phyloP scores from a whole-genome alignment of 2,113 vertebrate species.

The Calypte anna region DNA sequence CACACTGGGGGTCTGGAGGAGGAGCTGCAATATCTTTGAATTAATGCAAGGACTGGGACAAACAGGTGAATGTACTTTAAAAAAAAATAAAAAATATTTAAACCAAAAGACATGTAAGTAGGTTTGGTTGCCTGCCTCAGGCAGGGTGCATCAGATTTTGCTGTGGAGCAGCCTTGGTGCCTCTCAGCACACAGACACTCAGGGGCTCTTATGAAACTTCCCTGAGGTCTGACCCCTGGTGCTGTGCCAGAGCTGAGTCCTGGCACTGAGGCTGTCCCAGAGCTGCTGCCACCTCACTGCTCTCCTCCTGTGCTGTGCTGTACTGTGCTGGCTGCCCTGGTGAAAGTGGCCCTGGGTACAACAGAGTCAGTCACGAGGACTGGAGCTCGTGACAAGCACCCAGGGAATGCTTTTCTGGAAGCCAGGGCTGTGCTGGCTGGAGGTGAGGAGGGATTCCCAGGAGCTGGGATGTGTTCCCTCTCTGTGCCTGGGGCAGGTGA shows the following conservation, averaged over 20 bases:
- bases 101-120: no score
- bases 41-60: background rate
- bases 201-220: background rate
- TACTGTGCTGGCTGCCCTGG: background rate
- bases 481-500: background rate
- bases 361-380: background rate
- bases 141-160: background rate
- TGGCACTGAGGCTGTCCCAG: background rate
- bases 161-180: background rate
- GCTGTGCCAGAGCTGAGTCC: background rate
- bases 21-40: background rate
- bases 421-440: background rate
- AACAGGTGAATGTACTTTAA: fast-evolving
- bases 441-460: background rate
- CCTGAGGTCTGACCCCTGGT: background rate
- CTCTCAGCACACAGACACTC: background rate
- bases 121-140: background rate
- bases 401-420: background rate
- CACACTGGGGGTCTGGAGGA: background rate
- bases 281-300: background rate
- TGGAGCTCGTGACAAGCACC: background rate
- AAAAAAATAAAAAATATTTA: no score
- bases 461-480: background rate
- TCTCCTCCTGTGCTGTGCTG: background rate
- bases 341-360: background rate